A percentile compares a stretch with the other conserved stretches of the same genome.
These are phyloP conservation scores for Pelusios castaneus DNA, from an alignment of 2,113 vertebrate genomes.

Conservation along the genomic window DNA sequence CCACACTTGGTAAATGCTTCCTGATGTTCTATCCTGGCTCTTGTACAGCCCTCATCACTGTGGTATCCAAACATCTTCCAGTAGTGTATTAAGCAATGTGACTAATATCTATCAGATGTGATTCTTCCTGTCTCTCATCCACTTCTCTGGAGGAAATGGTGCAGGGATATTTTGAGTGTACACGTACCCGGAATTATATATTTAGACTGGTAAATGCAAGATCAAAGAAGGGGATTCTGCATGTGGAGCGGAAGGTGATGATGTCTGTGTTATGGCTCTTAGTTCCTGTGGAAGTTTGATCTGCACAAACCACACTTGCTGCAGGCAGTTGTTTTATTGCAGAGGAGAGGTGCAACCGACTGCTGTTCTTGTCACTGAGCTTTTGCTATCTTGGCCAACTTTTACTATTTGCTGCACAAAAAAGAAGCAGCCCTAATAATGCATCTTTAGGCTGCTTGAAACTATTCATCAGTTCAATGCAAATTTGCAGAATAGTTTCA, in stretches of 20 bases:
- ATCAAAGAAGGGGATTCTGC: rapidly evolving
- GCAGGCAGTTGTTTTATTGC: neutral
- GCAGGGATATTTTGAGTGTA: neutral
- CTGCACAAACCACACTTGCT: neutral
- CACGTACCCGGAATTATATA: neutral
- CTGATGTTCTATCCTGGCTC: neutral
- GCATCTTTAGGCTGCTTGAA: too few species aligned
- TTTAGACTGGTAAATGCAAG: neutral
- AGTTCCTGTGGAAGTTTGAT: neutral
- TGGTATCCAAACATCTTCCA: neutral
- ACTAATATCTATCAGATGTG: neutral
- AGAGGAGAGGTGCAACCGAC: neutral
- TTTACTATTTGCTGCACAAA: too few species aligned
- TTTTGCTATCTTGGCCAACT: neutral
- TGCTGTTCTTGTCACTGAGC: neutral
- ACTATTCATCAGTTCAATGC: too few species aligned
- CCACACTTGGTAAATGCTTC: neutral
- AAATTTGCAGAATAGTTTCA: neutral
- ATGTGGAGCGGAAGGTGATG: neutral
- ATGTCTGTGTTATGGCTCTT: neutral
- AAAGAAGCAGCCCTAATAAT: neutral
- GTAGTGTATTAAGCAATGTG: neutral
- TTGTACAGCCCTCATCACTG: neutral
- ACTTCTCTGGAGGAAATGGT: neutral
- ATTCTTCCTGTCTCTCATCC: neutral